phyloP scores from a whole-genome alignment of 2,797 vertebrate genomes.

The Eulemur albifrons region DNA sequence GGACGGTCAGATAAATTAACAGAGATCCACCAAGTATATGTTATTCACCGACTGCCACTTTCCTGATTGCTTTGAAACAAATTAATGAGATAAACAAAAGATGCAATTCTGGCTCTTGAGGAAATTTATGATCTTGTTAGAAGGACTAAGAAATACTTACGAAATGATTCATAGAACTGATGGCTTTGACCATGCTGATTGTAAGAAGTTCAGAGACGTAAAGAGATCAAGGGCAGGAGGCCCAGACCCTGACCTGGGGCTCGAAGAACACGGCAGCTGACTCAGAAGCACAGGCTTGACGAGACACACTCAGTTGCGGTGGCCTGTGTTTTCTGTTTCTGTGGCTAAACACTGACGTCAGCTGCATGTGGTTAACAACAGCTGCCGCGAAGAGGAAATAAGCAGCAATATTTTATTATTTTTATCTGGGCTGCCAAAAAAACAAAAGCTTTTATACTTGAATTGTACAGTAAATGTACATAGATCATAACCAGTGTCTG shows the following conservation, averaged over 20 bases:
- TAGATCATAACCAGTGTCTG: neutral
- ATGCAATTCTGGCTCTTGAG: neutral
- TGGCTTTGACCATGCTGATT: neutral
- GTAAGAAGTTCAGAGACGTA: neutral
- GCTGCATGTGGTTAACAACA: neutral
- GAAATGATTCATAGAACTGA: neutral
- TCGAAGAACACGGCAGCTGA: neutral
- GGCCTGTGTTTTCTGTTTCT: neutral
- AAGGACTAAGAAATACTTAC: neutral
- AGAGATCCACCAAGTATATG: neutral
- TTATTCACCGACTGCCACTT: neutral
- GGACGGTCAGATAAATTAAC: neutral
- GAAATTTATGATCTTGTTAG: neutral
- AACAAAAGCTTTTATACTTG: neutral
- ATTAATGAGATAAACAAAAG: neutral
- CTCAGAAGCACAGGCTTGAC: neutral
- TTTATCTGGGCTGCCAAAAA: neutral
- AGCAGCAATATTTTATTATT: neutral
- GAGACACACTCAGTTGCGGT: neutral
- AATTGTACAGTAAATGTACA: neutral
- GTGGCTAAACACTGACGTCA: neutral
- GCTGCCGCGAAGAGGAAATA: neutral
- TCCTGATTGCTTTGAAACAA: neutral
- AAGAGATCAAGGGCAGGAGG: neutral
- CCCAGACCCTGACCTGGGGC: neutral